Evolutionary conservation across 2,888 invertebrate species (phyloP).

Genomic region (Desoria tigrina): DNA sequence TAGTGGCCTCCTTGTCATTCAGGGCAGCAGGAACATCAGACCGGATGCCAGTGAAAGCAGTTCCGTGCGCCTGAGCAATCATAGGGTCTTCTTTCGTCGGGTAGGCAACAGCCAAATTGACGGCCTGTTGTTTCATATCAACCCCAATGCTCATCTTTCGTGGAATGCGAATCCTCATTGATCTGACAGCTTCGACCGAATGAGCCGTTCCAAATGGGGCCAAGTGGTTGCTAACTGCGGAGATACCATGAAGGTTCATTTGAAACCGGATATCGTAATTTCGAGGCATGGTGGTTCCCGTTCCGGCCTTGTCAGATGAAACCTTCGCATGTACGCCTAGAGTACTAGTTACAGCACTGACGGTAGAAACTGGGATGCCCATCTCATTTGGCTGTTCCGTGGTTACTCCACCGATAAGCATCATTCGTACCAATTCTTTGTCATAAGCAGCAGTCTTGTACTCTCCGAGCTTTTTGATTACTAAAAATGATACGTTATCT

Average conservation of each 20-base stretch:
- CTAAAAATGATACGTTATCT: too few relatives aligned
- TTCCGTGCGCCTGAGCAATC: conserved; percentile 46
- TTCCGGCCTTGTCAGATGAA: conserved; percentile 46
- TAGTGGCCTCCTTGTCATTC: conserved; percentile 38
- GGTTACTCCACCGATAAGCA: conserved; percentile 49
- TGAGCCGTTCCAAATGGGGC: conserved; percentile 48
- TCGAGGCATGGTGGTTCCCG: conserved; percentile 44
- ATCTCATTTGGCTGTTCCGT: conserved; percentile 48
- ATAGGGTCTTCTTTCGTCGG: conserved; percentile 50
- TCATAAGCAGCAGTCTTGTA: conserved; percentile 47
- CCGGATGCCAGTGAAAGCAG: conserved; percentile 41
- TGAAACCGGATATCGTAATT: conserved; percentile 36
- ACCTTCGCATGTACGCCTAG: conserved; percentile 43
- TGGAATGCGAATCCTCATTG: conserved; percentile 46
- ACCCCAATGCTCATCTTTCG: conserved; percentile 46
- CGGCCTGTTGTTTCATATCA: conserved; percentile 44
- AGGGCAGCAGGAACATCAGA: conserved; percentile 41
- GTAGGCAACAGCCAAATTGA: conserved; percentile 42
- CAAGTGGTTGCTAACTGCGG: conserved; percentile 48
- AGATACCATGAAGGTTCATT: conserved; percentile 41
- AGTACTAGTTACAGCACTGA: conserved; percentile 43
- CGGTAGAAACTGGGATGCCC: conserved; percentile 49
- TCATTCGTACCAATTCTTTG: conserved; percentile 46
- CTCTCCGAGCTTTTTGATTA: conserved; percentile 48
- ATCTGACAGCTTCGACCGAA: conserved; percentile 45